Conservation (phyloP, 2,797 vertebrate genomes). For the Oryzias dopingdopingensis region DNA sequence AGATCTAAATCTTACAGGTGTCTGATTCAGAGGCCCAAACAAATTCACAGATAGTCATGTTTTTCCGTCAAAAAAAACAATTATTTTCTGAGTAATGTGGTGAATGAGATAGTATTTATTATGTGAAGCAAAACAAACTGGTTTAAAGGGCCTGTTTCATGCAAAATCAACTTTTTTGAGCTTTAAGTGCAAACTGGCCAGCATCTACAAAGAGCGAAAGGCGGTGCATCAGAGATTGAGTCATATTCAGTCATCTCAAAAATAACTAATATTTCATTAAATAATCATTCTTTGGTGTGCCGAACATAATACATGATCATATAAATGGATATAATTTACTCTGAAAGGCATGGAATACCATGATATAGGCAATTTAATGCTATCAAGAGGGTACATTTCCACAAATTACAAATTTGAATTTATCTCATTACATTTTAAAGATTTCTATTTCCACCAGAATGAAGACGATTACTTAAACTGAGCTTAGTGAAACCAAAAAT, state of each 20-base stretch:
- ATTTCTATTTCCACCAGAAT: constrained; percentile 3
- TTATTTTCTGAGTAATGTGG: constrained; percentile 49
- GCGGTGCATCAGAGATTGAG: no score
- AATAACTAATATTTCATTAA: no score
- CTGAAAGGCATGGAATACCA: no score
- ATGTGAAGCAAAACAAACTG: constrained; percentile 57
- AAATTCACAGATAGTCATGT: constrained; percentile 55
- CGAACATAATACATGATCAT: constrained; percentile 10
- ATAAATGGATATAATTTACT: no score
- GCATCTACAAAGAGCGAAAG: no score
- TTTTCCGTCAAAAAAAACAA: constrained; percentile 49
- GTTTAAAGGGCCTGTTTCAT: constrained; percentile 30
- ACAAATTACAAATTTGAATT: constrained; percentile 15
- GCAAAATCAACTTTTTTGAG: constrained; percentile 29
- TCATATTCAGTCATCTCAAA: no score
- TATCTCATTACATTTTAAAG: constrained; percentile 26
- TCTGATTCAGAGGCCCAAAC: constrained; percentile 36
- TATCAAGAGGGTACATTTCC: no score
- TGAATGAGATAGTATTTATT: constrained; percentile 63
- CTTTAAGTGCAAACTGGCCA: background rate
- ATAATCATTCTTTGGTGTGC: no score
- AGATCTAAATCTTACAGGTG: constrained; percentile 28
- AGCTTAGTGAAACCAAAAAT: background rate
- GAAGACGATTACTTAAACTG: constrained; percentile 8
- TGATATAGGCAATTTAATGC: constrained; percentile 11